Conservation (phyloP, 2,888 invertebrate genomes). For the Eumacrocentrus americanus region DNA sequence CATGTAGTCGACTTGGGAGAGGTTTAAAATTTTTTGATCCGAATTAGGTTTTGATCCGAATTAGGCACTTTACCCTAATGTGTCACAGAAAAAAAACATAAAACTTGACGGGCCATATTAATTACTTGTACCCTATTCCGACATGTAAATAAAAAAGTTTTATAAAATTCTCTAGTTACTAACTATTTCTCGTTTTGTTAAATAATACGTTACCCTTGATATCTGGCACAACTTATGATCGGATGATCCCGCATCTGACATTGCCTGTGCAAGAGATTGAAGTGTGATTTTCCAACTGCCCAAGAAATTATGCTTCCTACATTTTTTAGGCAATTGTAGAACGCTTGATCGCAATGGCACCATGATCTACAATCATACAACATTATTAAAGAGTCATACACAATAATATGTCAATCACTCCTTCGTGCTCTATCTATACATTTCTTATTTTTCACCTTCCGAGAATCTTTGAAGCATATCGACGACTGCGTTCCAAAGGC, state of each 20-base stretch:
- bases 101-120: no score
- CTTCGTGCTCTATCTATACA: no score
- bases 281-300: constrained; percentile 74
- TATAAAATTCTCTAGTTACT: not conserved
- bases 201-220: constrained; percentile 36
- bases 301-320: constrained; percentile 65
- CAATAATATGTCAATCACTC: no score
- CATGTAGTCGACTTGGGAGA: not conserved
- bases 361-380: constrained; percentile 65
- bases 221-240: constrained; percentile 35
- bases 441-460: constrained; percentile 45
- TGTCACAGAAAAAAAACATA: no score
- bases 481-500: not conserved
- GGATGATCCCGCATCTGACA: constrained; percentile 66
- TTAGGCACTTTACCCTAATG: no score
- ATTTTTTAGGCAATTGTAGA: constrained; percentile 70
- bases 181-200: not conserved
- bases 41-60: not conserved
- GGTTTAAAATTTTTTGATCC: not conserved
- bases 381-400: no score
- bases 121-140: not conserved
- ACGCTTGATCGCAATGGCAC: constrained; percentile 73
- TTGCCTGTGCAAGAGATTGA: constrained; percentile 74
- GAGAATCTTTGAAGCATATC: not conserved
- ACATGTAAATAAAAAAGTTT: not conserved